A percentile compares a stretch with the other conserved stretches of the same genome.
Conservation (phyloP, 1,140 invertebrate species). For the Agraylea sexmaculata region DNA sequence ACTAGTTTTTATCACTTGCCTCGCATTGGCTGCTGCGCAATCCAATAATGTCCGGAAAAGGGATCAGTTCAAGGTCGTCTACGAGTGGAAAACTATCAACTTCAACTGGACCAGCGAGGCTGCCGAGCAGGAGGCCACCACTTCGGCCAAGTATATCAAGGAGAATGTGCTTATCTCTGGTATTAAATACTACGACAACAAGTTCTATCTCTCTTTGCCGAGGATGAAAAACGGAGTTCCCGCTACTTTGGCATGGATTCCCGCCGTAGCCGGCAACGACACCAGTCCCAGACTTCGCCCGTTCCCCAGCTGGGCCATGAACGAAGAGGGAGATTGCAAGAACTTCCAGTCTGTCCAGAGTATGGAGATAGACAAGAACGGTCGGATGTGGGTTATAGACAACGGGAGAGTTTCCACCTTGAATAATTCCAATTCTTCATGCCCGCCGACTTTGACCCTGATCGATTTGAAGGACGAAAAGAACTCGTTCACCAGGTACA, state of each 20-base stretch:
- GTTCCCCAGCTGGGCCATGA: conserved; percentile 55
- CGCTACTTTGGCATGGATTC: conserved; percentile 49
- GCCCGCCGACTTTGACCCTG: conserved; percentile 53
- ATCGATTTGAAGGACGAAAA: conserved; percentile 49
- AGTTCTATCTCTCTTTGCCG: conserved; percentile 51
- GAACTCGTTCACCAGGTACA: conserved; percentile 40
- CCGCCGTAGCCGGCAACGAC: conserved; percentile 33
- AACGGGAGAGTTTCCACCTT: conserved; percentile 45
- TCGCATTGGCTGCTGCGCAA: too few relatives aligned
- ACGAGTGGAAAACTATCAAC: conserved; percentile 39
- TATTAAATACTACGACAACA: conserved; percentile 48
- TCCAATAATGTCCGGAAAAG: conserved; percentile 23
- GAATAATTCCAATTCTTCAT: conserved; percentile 36
- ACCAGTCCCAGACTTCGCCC: conserved; percentile 49
- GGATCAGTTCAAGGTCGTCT: conserved; percentile 39
- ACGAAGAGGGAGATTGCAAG: conserved; percentile 45
- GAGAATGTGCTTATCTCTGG: conserved; percentile 50
- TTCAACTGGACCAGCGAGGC: conserved; percentile 33
- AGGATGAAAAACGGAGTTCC: conserved; percentile 53
- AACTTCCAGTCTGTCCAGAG: conserved; percentile 58
- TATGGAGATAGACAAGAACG: conserved; percentile 54
- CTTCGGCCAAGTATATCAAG: conserved; percentile 41
- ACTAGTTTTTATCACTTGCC: conserved; percentile 5
- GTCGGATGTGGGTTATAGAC: conserved; percentile 61
- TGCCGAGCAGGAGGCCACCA: conserved; percentile 32